phyloP scores from a whole-genome alignment of 2,888 invertebrate species.

The Plebejus melissa region DNA sequence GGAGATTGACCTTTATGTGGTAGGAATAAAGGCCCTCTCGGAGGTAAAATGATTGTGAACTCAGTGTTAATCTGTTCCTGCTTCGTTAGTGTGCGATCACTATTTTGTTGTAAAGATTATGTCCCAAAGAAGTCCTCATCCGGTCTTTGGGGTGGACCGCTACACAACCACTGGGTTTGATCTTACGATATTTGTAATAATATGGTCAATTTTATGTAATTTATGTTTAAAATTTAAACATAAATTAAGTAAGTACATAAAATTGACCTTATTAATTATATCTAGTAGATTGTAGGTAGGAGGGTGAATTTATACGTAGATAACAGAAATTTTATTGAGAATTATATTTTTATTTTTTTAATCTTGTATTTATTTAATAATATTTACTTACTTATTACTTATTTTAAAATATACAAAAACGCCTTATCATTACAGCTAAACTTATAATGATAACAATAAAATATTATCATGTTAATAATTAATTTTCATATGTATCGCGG shows the following conservation, averaged over 20 bases:
- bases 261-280: no score
- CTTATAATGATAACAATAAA: not conserved
- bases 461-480: not conserved
- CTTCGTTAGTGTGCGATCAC: constrained; percentile 69
- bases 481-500: not conserved
- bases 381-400: no score
- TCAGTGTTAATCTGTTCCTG: constrained; percentile 64
- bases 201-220: no score
- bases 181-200: constrained; percentile 34
- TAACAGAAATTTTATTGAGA: no score
- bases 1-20: not conserved
- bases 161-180: constrained; percentile 46
- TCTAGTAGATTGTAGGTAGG: no score
- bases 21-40: not conserved
- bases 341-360: not conserved
- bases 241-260: no score
- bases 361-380: not conserved
- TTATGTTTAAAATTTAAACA: no score
- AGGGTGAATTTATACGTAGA: not conserved
- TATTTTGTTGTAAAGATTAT: constrained; percentile 78
- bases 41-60: constrained; percentile 28
- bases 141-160: constrained; percentile 57
- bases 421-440: not conserved
- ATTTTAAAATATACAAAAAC: not conserved
- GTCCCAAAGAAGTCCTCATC: constrained; percentile 72